Conservation (phyloP, 2,888 invertebrate species). For the Microctonus aethiopoides region DNA sequence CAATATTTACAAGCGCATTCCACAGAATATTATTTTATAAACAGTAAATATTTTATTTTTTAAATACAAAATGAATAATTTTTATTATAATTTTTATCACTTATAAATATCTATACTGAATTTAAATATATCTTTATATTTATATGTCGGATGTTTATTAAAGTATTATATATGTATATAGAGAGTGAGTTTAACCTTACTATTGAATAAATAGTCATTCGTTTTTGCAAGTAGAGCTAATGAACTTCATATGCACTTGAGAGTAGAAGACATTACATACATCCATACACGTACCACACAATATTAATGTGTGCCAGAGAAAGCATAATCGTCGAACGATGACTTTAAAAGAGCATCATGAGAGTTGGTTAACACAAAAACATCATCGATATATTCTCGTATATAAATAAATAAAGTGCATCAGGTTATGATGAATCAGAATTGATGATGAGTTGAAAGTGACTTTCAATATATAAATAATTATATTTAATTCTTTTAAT, state of each 20-base stretch:
- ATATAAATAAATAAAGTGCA: too few species aligned
- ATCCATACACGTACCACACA: conserved; percentile 18
- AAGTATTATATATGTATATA: conserved; percentile 14
- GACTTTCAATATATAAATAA: not conserved
- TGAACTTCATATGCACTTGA: not conserved
- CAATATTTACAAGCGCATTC: not conserved
- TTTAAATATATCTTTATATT: too few species aligned
- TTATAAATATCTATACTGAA: too few species aligned
- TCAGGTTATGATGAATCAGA: not conserved
- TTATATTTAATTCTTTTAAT: not conserved
- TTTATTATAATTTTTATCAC: too few species aligned
- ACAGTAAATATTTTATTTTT: not conserved
- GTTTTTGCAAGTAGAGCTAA: not conserved
- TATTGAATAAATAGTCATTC: conserved; percentile 18
- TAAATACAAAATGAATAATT: too few species aligned
- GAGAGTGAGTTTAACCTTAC: conserved; percentile 11
- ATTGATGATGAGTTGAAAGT: not conserved
- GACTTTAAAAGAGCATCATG: not conserved
- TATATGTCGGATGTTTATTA: too few species aligned
- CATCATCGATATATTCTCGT: too few species aligned
- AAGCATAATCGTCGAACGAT: conserved; percentile 44
- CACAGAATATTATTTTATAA: too few species aligned
- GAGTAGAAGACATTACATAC: not conserved
- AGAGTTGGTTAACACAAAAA: not conserved
- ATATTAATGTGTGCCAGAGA: conserved; percentile 54